Percentiles rank a stretch among this genome's conserved stretches.
Evolutionary conservation across 1,140 invertebrate genomes (phyloP).

Genomic region (Bombus sibiricus): DNA sequence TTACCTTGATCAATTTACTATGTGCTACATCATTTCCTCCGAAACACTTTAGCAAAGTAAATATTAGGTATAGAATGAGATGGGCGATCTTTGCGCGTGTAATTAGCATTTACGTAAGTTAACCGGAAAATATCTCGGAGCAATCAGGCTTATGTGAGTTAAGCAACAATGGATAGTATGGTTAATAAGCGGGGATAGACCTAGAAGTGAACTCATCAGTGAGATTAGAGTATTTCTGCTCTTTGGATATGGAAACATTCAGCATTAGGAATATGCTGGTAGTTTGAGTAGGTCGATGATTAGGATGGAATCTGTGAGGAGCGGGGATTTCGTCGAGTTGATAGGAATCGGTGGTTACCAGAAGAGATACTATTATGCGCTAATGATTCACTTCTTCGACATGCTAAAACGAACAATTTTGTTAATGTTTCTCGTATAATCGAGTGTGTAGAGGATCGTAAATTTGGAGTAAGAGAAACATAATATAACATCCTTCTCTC

Average conservation of each 20-base stretch:
- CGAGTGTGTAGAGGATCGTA: background rate
- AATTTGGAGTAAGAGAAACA: background rate
- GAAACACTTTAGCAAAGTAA: background rate
- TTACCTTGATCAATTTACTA: too few species aligned
- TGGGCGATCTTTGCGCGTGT: background rate
- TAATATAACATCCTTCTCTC: background rate
- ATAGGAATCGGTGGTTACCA: background rate
- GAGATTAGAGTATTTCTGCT: background rate
- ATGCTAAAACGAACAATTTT: background rate
- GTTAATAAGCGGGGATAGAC: background rate
- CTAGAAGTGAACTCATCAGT: background rate
- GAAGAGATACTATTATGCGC: background rate
- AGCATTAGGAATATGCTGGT: background rate
- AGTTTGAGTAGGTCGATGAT: slow-evolving; percentile 9
- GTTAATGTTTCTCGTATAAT: background rate
- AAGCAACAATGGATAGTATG: background rate
- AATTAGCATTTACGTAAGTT: background rate
- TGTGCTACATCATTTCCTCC: too few species aligned
- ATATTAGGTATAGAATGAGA: background rate
- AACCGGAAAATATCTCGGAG: background rate
- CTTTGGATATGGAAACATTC: background rate
- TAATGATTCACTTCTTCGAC: too few species aligned
- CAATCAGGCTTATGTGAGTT: background rate
- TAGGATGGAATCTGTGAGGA: background rate
- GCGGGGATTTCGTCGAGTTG: background rate